Percentiles rank a stretch among this genome's conserved stretches.
phyloP scores from a whole-genome alignment of 2,888 invertebrate species.

The Pandemis heparana region DNA sequence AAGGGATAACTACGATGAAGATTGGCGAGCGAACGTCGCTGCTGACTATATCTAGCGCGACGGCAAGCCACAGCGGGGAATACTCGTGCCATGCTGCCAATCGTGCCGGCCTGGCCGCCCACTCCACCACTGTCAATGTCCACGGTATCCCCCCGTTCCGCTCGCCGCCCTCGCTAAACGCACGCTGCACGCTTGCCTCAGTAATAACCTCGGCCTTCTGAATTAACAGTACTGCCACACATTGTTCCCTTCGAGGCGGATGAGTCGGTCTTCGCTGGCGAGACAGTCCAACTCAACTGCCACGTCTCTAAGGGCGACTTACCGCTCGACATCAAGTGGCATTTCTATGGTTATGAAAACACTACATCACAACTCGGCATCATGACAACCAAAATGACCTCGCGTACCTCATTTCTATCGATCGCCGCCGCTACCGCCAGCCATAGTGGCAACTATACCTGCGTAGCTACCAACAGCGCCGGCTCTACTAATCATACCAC shows the following conservation, averaged over 20 bases:
- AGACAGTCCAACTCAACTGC: slow-evolving; percentile 89
- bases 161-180: slow-evolving; percentile 65
- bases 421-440: slow-evolving; percentile 89
- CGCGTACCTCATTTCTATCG: slow-evolving; percentile 89
- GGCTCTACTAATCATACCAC: slow-evolving; percentile 89
- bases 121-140: slow-evolving; percentile 87
- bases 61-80: slow-evolving; percentile 89
- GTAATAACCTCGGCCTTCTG: slow-evolving; percentile 77
- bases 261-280: slow-evolving; percentile 89
- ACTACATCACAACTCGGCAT: slow-evolving; percentile 86
- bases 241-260: slow-evolving; percentile 88
- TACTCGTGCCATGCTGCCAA: slow-evolving; percentile 90
- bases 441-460: slow-evolving; percentile 92
- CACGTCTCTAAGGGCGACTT: slow-evolving; percentile 90
- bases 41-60: slow-evolving; percentile 87
- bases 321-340: slow-evolving; percentile 91
- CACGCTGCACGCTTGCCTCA: slow-evolving; percentile 82
- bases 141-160: slow-evolving; percentile 85
- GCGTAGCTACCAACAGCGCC: slow-evolving; percentile 90
- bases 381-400: slow-evolving; percentile 87
- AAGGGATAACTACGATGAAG: slow-evolving; percentile 85
- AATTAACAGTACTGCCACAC: slow-evolving; percentile 88
- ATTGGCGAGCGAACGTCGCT: slow-evolving; percentile 88
- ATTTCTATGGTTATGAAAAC: slow-evolving; percentile 88
- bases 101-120: slow-evolving; percentile 87